Conservation (phyloP, 2,113 vertebrate species). For the Pterocles orientalis region DNA sequence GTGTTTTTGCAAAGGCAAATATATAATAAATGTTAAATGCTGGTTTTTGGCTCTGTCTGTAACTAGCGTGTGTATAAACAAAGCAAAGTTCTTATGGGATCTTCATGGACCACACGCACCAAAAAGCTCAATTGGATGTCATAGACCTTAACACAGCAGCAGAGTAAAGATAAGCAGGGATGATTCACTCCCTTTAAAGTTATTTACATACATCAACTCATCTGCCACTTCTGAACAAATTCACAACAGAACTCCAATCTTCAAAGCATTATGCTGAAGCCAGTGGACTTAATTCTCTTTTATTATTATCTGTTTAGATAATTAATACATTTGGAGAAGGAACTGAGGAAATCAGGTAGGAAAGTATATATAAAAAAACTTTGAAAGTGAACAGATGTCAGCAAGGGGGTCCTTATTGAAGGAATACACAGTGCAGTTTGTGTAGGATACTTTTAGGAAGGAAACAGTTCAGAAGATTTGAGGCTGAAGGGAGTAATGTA, state of each 20-base stretch:
- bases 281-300: neutral
- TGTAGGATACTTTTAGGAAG: neutral
- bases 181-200: neutral
- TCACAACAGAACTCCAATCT: neutral
- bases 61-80: neutral
- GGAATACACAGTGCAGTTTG: neutral
- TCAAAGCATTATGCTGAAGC: neutral
- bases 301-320: neutral
- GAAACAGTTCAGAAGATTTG: neutral
- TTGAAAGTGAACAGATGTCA: neutral
- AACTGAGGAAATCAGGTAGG: neutral
- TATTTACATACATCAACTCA: neutral
- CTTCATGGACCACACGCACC: neutral
- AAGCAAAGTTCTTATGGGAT: neutral
- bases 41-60: neutral
- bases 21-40: constrained; percentile 29
- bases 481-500: neutral
- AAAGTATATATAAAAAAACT: neutral
- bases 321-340: neutral
- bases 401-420: neutral
- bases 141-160: neutral
- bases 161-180: neutral
- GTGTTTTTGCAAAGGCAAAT: constrained; percentile 9
- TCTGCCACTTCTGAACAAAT: neutral
- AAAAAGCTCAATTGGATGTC: neutral